A percentile compares a stretch with the other conserved stretches of the same genome.
These are phyloP conservation scores for Drosophila putrida DNA, from an alignment of 2,888 invertebrate species.

Conservation along the genomic window DNA sequence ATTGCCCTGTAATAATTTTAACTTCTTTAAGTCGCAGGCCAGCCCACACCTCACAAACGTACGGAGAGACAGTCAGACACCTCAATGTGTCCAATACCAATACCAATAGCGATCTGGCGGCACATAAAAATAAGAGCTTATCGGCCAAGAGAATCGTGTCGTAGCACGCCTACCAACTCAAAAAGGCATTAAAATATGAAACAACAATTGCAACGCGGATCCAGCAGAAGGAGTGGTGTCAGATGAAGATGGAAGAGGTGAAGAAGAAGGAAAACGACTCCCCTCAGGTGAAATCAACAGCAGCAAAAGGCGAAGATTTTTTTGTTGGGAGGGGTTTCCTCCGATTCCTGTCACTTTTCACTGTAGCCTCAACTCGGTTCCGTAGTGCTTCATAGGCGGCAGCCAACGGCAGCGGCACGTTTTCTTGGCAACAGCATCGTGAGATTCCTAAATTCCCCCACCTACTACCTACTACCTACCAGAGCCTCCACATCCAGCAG, in stretches of 20 bases:
- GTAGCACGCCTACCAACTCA: slow-evolving; percentile 83
- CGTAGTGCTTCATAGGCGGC: slow-evolving; percentile 53
- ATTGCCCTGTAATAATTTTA: slow-evolving; percentile 79
- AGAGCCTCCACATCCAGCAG: slow-evolving; percentile 18
- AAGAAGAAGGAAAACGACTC: slow-evolving; percentile 19
- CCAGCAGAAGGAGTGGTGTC: slow-evolving; percentile 6
- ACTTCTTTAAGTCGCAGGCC: slow-evolving; percentile 75
- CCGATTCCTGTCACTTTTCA: slow-evolving; percentile 56
- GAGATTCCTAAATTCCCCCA: slow-evolving; percentile 59
- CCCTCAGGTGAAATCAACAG: slow-evolving; percentile 79
- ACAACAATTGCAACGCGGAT: slow-evolving; percentile 62
- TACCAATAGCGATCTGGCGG: slow-evolving; percentile 66
- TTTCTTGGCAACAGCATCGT: slow-evolving; percentile 60
- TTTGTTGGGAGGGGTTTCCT: slow-evolving; percentile 37
- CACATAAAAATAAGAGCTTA: slow-evolving; percentile 85
- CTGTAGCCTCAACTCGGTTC: slow-evolving; percentile 35
- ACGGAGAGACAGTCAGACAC: slow-evolving; percentile 28
- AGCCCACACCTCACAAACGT: slow-evolving; percentile 59
- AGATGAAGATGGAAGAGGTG: background rate
- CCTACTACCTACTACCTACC: slow-evolving; percentile 10
- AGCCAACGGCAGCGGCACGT: slow-evolving; percentile 73
- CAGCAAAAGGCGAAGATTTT: slow-evolving; percentile 27
- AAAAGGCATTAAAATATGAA: slow-evolving; percentile 78
- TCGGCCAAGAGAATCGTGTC: slow-evolving; percentile 84
- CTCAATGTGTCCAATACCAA: slow-evolving; percentile 21